Base-by-base conservation (phyloP, 2,113 vertebrate species). In the Nibea albiflora region DNA sequence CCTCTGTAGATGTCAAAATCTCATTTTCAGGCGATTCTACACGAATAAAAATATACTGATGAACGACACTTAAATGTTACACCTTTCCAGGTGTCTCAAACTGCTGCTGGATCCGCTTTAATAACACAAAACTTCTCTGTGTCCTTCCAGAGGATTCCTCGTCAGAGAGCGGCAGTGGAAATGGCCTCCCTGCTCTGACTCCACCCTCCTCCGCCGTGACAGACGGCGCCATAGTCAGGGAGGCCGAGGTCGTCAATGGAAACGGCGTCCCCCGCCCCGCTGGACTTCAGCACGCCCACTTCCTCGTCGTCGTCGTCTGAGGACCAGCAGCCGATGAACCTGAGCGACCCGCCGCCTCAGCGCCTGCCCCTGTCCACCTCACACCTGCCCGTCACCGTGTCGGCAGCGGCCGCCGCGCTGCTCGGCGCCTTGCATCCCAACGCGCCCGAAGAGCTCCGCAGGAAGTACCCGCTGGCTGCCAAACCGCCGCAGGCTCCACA, bases 311-410 rank as follows among this genome's bases (percentile, higher is more conserved):
- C 96, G 0, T 93, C 94, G 16, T 90, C 96, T 0, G 98, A 99
- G 11, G 98, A 99, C 73, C 97, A 98, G 89, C 98, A 99, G 88
- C 96, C 97, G n/a, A 94, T 97, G 81, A 98, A 98, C 94, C 95
- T 99, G 80, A 97, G 96, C 0, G 98, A 99, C 60, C 46, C 89
- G 2, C 86, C 86, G 16, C 95, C 97, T 66, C 94, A 96, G 54
- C 92, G 88, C 50, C 88, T 88, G 60, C 76, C 86, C 2, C 85
- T 91, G 68, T 56, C 92, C 61, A 0, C 89, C 16, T 42, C 92
- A 0, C 93, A 92, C 76, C 80, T 92, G 63, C 93, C 93, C 39
- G 89, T 94, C 65, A 94, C 90, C 0, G 93, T 94, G 44, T 94
- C 93, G 0, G 91, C 90, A 0, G 94, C 95, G 0, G 88, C 96